phyloP scores from a whole-genome alignment of 2,888 invertebrate species.

The Sarcophaga variegata region DNA sequence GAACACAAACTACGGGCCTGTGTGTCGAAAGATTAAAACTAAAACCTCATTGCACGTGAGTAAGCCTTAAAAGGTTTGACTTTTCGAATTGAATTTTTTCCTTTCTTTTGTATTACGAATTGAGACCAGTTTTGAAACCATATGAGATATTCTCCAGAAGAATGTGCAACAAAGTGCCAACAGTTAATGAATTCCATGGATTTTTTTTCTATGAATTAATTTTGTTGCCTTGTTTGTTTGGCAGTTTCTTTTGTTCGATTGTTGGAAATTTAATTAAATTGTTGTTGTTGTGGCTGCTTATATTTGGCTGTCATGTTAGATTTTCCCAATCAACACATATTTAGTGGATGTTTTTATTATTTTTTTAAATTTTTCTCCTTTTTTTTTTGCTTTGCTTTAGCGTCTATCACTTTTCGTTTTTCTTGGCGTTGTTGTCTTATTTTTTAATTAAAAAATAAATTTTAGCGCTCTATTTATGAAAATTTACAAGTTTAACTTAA shows the following conservation, averaged over 20 bases:
- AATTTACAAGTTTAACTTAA: conserved; percentile 65
- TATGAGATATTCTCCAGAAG: no score
- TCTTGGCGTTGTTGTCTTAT: conserved; percentile 1
- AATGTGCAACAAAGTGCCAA: no score
- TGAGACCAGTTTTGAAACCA: no score
- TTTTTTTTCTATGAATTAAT: background rate
- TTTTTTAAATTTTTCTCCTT: background rate
- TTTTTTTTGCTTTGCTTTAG: conserved; percentile 2
- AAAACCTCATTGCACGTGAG: no score
- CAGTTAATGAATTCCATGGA: no score
- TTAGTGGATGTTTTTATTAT: background rate
- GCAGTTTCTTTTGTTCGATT: no score
- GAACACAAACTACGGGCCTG: no score
- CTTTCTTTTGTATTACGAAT: no score
- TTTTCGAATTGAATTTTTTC: no score
- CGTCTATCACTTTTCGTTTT: conserved; percentile 19
- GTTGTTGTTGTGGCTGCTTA: background rate
- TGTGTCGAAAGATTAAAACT: no score
- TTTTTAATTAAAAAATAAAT: conserved; percentile 59
- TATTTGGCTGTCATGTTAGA: background rate
- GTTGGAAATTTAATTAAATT: background rate
- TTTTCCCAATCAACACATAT: background rate
- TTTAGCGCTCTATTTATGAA: conserved; percentile 68
- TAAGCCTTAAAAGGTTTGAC: no score
- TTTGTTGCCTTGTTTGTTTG: background rate